phyloP scores from a whole-genome alignment of 2,888 invertebrate genomes.

The Schizotus pectinicornis region DNA sequence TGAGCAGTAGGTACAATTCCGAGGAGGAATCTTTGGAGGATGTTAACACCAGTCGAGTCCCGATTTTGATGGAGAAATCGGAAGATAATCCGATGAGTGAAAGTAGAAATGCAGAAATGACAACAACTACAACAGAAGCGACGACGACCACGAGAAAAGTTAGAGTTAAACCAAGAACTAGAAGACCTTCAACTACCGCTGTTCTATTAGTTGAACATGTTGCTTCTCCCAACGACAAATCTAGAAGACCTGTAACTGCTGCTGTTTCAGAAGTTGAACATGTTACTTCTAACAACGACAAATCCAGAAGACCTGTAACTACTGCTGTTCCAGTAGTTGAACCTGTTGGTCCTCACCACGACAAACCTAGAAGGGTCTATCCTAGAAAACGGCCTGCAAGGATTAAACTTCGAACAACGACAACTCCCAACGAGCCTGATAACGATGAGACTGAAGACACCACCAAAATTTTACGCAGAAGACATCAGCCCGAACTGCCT shows the following conservation, averaged over 20 bases:
- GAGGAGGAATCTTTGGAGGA: conserved; percentile 32
- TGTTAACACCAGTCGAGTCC: conserved; percentile 16
- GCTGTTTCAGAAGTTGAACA: too few relatives aligned
- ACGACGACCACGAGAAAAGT: conserved; percentile 31
- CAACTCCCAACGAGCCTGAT: conserved; percentile 34
- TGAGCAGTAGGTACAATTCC: conserved; percentile 45
- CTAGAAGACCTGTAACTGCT: conserved; percentile 31
- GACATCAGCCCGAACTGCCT: conserved; percentile 13
- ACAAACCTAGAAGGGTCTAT: conserved; percentile 43
- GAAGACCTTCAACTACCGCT: conserved; percentile 25
- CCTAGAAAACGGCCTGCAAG: conserved; percentile 43
- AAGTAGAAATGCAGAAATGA: conserved; percentile 20
- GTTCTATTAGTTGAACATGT: too few relatives aligned
- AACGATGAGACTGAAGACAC: conserved; percentile 34
- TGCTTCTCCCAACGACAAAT: conserved; percentile 34
- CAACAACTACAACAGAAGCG: conserved; percentile 22
- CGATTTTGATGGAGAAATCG: conserved; percentile 18
- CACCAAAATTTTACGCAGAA: conserved; percentile 31
- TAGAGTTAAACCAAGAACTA: conserved; percentile 12
- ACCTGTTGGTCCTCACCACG: conserved; percentile 1
- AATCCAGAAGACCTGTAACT: conserved; percentile 31
- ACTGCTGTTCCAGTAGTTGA: conserved; percentile 19
- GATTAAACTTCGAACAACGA: conserved; percentile 36
- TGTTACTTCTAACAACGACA: too few relatives aligned
- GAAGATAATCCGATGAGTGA: conserved; percentile 20